Base-by-base conservation (phyloP, 2,888 invertebrate genomes). In the Hoplodrina ambigua region DNA sequence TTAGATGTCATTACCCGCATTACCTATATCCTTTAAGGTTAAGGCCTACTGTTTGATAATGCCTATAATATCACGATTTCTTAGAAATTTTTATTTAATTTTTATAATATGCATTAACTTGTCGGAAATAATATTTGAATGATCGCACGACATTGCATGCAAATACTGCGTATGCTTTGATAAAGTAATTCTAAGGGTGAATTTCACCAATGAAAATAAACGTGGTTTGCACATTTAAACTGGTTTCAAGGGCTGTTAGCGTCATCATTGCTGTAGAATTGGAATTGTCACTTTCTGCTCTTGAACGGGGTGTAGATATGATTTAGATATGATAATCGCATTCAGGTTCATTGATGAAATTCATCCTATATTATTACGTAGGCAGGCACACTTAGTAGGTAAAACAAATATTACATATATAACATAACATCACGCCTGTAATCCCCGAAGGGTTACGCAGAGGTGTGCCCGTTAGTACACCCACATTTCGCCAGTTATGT, bases 31-130 rank as follows among this genome's bases (percentile, higher is more conserved):
- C 41, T 46, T 55, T 65, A 33, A 72, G 57, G 57, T 72, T 60
- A 63, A 72, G 56, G 72, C 20, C 63, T 68, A 41, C 6, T 56
- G 52, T 1, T 11, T 37, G 63, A 76, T 72, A 50, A 74, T 50
- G 8, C 37, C 7, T 55, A 33, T 54, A 20, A 33, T 44, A 41
- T 54, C 33, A 73, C 19, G 33, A 53, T 60, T 60, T 69, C 41
- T 52, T 25, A 53, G 63, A 59, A n/a, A 61, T 54, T 53, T 56
- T 50, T 11, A 37, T 53, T 50, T 5, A 15, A 41, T 17, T n/a
- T 61, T 30, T 41, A 56, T 41, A 44, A 20, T 33, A 61, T 37
- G 49, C 41, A 49, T 55, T 15, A 52, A 49, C 2, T 58, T 62
- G 11, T 54, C n/a, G 11, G 33, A 30, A 60, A 55, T 25, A 10